Evolutionary conservation across 2,888 invertebrate genomes (phyloP).

Genomic region (Poecilus cupreus): DNA sequence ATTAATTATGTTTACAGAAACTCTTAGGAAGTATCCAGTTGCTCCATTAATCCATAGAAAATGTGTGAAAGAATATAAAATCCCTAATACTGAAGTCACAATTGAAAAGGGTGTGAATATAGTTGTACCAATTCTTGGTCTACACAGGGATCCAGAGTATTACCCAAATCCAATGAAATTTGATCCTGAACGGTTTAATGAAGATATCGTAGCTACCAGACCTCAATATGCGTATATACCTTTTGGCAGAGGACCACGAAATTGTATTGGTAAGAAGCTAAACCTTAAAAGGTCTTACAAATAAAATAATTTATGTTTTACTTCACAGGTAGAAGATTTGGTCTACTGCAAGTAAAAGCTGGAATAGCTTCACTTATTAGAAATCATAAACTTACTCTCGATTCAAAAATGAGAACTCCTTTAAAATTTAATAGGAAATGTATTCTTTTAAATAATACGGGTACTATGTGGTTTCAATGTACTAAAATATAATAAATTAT

Average conservation of each 20-base stretch:
- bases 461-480: background rate
- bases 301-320: background rate
- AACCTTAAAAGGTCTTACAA: too few species aligned
- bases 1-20: background rate
- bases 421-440: background rate
- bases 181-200: slow-evolving; percentile 1
- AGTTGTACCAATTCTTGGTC: slow-evolving; percentile 15
- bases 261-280: background rate
- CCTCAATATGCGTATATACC: background rate
- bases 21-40: slow-evolving; percentile 44
- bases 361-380: background rate
- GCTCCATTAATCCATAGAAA: slow-evolving; percentile 2
- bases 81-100: background rate
- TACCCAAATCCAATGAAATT: background rate
- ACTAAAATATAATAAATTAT: background rate
- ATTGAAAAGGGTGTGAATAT: slow-evolving; percentile 40
- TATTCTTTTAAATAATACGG: background rate
- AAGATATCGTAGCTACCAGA: background rate
- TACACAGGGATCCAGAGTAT: background rate
- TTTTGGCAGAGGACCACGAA: slow-evolving; percentile 18
- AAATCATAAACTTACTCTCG: background rate
- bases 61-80: slow-evolving; percentile 28
- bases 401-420: background rate
- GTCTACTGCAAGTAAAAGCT: background rate
- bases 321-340: slow-evolving; percentile 9